Evolutionary conservation across 2,888 invertebrate species (phyloP).

Genomic region (Drepanosiphum platanoidis): DNA sequence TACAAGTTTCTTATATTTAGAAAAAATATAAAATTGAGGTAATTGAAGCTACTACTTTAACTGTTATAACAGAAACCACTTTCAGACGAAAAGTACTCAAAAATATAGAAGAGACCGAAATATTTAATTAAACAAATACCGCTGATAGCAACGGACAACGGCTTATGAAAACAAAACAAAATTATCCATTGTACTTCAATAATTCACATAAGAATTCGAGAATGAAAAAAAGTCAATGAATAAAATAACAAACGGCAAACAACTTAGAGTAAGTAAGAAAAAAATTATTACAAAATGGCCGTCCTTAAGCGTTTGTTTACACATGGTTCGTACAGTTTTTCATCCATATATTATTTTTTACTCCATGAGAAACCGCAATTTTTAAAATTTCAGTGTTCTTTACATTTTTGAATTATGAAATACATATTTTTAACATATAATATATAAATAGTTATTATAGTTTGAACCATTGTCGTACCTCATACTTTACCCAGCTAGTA

Average conservation of each 20-base stretch:
- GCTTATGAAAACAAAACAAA: not conserved
- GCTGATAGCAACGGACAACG: not conserved
- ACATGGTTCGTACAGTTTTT: not conserved
- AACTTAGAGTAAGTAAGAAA: not conserved
- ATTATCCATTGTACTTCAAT: not conserved
- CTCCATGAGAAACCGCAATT: not conserved
- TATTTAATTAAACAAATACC: not conserved
- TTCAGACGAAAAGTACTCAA: no score
- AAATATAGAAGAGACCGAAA: not conserved
- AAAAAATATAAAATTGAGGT: not conserved
- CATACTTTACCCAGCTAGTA: no score
- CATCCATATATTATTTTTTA: constrained; percentile 1
- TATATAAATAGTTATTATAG: no score
- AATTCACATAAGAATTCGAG: not conserved
- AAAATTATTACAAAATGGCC: constrained; percentile 40
- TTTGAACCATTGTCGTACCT: no score
- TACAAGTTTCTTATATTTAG: not conserved
- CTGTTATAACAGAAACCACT: not conserved
- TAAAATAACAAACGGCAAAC: not conserved
- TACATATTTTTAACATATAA: no score
- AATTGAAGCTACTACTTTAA: not conserved
- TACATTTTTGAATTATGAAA: no score
- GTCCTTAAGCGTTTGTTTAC: constrained; percentile 22
- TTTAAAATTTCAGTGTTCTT: constrained; percentile 3
- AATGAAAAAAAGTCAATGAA: not conserved